Evolutionary conservation across 2,797 vertebrate species (phyloP).

Genomic region (Pseudocheirus occidentalis): DNA sequence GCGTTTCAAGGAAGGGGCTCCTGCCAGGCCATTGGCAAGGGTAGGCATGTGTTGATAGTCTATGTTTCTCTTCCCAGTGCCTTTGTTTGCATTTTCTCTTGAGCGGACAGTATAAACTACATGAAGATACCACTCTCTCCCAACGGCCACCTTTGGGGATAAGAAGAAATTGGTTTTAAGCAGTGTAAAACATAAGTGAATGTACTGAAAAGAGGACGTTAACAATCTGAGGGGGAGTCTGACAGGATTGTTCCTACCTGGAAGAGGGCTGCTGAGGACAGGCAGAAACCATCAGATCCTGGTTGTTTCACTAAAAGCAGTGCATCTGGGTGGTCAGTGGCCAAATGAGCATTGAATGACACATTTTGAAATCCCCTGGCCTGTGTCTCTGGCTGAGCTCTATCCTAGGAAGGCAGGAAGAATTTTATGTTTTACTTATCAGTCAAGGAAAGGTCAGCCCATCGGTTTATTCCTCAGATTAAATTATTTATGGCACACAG

Average conservation of each 20-base stretch:
- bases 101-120: constrained; percentile 87
- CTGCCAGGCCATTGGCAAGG: constrained; percentile 59
- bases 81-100: constrained; percentile 85
- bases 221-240: background rate
- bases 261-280: constrained; percentile 88
- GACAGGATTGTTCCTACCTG: constrained; percentile 80
- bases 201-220: background rate
- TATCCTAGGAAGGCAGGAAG: constrained; percentile 83
- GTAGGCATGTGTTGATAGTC: constrained; percentile 82
- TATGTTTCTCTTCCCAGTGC: constrained; percentile 87
- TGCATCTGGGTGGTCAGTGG: constrained; percentile 84
- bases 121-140: constrained; percentile 89
- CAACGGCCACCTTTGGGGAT: constrained; percentile 68
- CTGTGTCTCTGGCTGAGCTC: constrained; percentile 90
- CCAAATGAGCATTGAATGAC: constrained; percentile 85
- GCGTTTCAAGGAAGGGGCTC: constrained; percentile 67
- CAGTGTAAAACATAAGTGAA: background rate
- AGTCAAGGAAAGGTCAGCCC: background rate
- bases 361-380: constrained; percentile 86
- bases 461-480: background rate
- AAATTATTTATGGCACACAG: background rate
- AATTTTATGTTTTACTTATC: background rate
- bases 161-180: constrained; percentile 8
- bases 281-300: constrained; percentile 87
- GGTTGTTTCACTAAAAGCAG: constrained; percentile 85